phyloP scores from a whole-genome alignment of 1,140 invertebrate species.

The Lineus longissimus region DNA sequence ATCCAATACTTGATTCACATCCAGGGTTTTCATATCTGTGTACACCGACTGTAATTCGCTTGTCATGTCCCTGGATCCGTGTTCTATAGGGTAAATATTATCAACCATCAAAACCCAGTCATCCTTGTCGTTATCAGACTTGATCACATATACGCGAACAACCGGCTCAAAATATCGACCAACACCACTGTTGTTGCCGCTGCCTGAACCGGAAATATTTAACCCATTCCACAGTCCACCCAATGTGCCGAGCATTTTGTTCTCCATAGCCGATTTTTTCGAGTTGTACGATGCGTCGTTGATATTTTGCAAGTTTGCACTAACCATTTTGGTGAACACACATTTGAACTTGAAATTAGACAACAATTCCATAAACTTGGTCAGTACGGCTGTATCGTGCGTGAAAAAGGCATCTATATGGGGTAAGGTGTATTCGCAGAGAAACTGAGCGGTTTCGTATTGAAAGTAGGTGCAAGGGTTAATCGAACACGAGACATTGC shows the following conservation, averaged over 20 bases:
- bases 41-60: neutral
- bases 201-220: neutral
- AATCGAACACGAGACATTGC: neutral
- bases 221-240: slow-evolving; percentile 1
- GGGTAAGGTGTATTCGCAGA: slow-evolving; percentile 7
- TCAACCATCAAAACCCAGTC: slow-evolving; percentile 5
- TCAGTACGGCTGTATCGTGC: slow-evolving; percentile 2
- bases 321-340: slow-evolving; percentile 3
- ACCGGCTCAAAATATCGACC: slow-evolving; percentile 2
- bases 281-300: slow-evolving; percentile 4
- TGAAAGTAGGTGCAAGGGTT: slow-evolving; percentile 6
- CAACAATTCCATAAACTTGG: slow-evolving; percentile 5
- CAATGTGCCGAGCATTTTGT: neutral
- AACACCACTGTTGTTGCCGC: neutral
- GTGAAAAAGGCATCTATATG: slow-evolving; percentile 2
- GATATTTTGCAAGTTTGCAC: neutral
- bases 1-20: slow-evolving; percentile 1
- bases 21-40: slow-evolving; percentile 3
- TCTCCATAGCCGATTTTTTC: neutral
- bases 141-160: slow-evolving; percentile 6
- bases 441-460: neutral
- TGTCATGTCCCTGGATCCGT: neutral
- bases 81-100: slow-evolving; percentile 2
- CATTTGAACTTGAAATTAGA: slow-evolving; percentile 7
- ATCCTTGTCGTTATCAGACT: slow-evolving; percentile 3